Base-by-base conservation (phyloP, 1,140 invertebrate genomes). In the Bicyclus anynana region DNA sequence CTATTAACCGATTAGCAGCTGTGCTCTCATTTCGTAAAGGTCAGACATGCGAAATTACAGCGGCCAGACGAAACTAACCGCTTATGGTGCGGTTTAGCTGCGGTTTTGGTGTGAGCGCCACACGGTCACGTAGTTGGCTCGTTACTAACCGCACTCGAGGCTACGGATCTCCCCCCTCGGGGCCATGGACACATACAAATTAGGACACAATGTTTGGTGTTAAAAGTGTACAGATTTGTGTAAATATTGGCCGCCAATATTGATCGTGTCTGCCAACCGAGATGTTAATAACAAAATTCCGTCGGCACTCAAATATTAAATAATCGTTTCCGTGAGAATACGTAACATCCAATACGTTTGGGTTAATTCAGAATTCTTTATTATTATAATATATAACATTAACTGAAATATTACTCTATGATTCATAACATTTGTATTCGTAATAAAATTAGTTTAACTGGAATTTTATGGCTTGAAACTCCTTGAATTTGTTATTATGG, bases 211-310 rank as follows among this genome's bases (percentile, higher is more conserved):
- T 84, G 74, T 84, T 84, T 79, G 77, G 80, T 78, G 80, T 82
- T 82, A 86, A 86, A 86, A 86, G 69, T 81, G 69, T 81, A 83
- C 77, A 77, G 77, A 77, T 80, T 76, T 74, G 61, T 69, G 76
- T 76, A 80, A 86, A 86, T 79, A 82, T 77, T 74, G 53, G 53
- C 58, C 44, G 55, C 64, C 67, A 78, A 77, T 83, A 81, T 85
- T 85, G 77, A 76, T 74, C 62, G 72, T 75, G 80, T 78, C 75
- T 81, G 75, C 65, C 65, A 76, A 71, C 63, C 66, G 56, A 74
- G 53, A 69, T 78, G 66, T 69, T 81, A 75, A 74, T 70, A 70
- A 72, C 53, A 67, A 66, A 64, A 76, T 77, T 80, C 70, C 66
- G 72, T 69, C 44, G 57, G 18, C 40, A 44, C 61, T 57, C 68